phyloP scores from a whole-genome alignment of 2,797 vertebrate genomes.

The Notoglanidium macrostoma region DNA sequence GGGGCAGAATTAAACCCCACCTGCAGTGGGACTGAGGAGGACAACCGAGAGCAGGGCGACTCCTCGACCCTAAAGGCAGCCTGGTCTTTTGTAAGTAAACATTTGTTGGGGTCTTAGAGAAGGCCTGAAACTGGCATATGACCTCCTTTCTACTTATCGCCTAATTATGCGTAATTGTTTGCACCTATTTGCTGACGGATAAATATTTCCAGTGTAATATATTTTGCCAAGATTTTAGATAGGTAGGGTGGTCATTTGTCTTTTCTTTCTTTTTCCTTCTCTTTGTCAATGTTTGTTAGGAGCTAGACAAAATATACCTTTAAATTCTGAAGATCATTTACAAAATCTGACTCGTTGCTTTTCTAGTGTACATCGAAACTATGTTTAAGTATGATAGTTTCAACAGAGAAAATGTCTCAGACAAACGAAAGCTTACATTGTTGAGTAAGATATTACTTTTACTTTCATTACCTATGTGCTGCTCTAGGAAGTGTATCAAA shows the following conservation, averaged over 20 bases:
- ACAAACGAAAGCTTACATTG: not conserved
- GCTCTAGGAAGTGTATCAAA: not conserved
- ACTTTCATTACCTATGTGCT: not conserved
- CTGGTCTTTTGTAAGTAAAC: constrained; percentile 76
- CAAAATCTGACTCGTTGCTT: not conserved
- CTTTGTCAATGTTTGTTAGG: not conserved
- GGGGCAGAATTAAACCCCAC: constrained; percentile 54
- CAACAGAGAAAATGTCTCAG: not conserved
- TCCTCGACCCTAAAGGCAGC: constrained; percentile 60
- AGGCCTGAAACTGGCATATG: not conserved
- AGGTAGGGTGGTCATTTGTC: not conserved
- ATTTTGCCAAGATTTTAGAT: not conserved
- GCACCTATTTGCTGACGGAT: not conserved
- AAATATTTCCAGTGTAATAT: not conserved
- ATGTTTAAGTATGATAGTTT: not conserved
- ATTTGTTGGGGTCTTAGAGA: not conserved
- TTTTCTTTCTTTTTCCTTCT: not conserved
- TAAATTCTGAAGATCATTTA: not conserved
- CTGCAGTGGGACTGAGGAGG: constrained; percentile 63
- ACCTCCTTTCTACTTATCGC: not conserved
- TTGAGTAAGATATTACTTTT: not conserved
- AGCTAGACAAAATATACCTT: not conserved
- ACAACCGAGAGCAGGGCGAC: constrained; percentile 68
- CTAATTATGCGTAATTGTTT: not conserved
- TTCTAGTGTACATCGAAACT: not conserved